Evolutionary conservation across 1,140 invertebrate genomes (phyloP), one percentile per base, ranked within the genome.

Genomic region (Cotesia chilonis): DNA sequence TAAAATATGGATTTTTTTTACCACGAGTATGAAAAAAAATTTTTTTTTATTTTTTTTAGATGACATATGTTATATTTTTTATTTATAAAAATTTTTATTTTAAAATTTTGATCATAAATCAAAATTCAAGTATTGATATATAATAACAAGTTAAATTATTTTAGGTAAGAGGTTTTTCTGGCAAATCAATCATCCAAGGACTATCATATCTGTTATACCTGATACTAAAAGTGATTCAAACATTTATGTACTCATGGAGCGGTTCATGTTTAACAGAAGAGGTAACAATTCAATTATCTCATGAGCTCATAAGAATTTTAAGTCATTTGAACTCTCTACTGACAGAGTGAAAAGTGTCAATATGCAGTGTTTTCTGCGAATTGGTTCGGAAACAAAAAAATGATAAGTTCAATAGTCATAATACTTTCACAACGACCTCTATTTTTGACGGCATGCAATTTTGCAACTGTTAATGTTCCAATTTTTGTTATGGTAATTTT

Each of bases 371-470:
- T 73, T 60, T 63, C 6, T 9, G 55, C 65, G 3, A 17, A 66
- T 7, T 79, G 80, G 80, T 47, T 35, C 5, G 37, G 64, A 36
- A 71, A 75, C 7, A 63, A 20, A 20, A 1, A 9, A 7, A 68
- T 76, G 1, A 70, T 41, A 36, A 73, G 37, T 12, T 74, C 74
- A 38, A 7, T 79, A 10, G 5, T 76, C 0, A 68, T 79, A 7
- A 71, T 79, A 6, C 68, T 80, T 1, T 60, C 70, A 59, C 78
- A 80, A 38, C 76, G 68, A 41, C 75, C 77, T 17, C 17, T 79
- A 0, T 14, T 60, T 10, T 17, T 80, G 12, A 76, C 54, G 51
- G 78, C 72, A 4, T 73, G 68, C 37, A 65, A 67, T 5, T 74
- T 77, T 68, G 74, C 78, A 64, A 37, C 20, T 9, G 61, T 80